These are phyloP conservation scores for Odontomyia ornata DNA, from an alignment of 2,888 invertebrate species.

Conservation along the genomic window DNA sequence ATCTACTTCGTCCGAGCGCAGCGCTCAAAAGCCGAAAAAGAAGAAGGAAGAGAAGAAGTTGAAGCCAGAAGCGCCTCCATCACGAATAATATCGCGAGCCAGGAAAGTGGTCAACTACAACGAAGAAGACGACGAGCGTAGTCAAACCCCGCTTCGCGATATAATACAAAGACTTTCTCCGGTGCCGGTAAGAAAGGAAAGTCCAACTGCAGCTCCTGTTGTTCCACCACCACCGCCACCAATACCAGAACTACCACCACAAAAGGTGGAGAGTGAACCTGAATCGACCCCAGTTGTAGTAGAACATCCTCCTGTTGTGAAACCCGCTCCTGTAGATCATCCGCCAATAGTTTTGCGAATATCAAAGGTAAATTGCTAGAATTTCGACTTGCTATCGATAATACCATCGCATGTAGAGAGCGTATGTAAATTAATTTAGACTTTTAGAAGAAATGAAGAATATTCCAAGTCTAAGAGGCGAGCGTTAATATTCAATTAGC, in stretches of 20 bases:
- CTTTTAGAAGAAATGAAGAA: no score
- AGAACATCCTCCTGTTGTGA: slow-evolving; percentile 54
- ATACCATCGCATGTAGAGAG: no score
- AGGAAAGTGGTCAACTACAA: slow-evolving; percentile 73
- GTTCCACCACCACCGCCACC: neutral
- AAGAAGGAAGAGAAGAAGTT: slow-evolving; percentile 61
- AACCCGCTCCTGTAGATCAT: slow-evolving; percentile 65
- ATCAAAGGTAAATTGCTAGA: slow-evolving; percentile 70
- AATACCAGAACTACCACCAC: neutral
- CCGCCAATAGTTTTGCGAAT: slow-evolving; percentile 89
- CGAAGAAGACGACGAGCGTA: slow-evolving; percentile 66
- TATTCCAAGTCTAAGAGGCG: no score
- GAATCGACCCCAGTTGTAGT: slow-evolving; percentile 50
- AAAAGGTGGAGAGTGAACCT: slow-evolving; percentile 17
- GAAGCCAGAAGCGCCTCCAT: slow-evolving; percentile 61
- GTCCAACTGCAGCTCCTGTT: slow-evolving; percentile 7
- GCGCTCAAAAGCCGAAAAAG: slow-evolving; percentile 52
- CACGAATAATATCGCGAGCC: slow-evolving; percentile 64
- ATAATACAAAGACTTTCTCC: slow-evolving; percentile 52
- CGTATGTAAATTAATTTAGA: no score
- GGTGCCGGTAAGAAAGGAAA: slow-evolving; percentile 39
- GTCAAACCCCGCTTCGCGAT: slow-evolving; percentile 60
- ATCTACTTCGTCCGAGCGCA: slow-evolving; percentile 51
- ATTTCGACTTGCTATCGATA: no score
- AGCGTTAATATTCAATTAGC: no score